Conservation (phyloP, 2,888 invertebrate species). For the Serripes groenlandicus region DNA sequence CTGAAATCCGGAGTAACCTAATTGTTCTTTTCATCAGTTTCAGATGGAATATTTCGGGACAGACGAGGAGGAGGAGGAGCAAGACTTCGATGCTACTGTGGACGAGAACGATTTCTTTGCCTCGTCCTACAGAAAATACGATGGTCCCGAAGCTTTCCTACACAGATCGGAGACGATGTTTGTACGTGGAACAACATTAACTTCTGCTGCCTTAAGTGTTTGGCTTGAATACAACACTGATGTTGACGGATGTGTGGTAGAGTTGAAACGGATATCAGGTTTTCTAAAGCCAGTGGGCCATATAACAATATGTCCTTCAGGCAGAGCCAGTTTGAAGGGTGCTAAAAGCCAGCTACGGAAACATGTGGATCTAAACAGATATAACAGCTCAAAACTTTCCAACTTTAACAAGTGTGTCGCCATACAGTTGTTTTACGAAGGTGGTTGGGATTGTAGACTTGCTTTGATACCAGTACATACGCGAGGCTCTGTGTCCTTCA, state of each 20-base stretch:
- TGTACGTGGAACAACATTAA: too few relatives aligned
- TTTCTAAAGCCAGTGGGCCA: conserved; percentile 20
- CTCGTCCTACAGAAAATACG: too few relatives aligned
- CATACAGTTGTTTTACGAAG: conserved; percentile 48
- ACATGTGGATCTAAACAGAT: conserved; percentile 38
- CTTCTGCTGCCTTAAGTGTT: conserved; percentile 4
- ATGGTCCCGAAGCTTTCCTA: too few relatives aligned
- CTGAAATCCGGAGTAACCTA: too few relatives aligned
- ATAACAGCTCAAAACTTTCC: conserved; percentile 19
- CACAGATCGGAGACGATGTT: too few relatives aligned
- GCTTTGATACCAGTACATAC: conserved; percentile 31
- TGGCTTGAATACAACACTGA: conserved; percentile 12
- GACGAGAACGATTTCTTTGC: too few relatives aligned
- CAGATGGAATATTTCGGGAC: too few relatives aligned
- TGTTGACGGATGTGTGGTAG: conserved; percentile 42
- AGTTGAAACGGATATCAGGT: not conserved
- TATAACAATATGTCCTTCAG: conserved; percentile 19
- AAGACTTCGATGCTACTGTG: too few relatives aligned
- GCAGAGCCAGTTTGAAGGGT: not conserved
- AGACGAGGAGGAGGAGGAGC: too few relatives aligned
- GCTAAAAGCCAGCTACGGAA: conserved; percentile 36
- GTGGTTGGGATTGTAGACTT: conserved; percentile 38
- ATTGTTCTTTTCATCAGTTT: too few relatives aligned
- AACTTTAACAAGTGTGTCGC: conserved; percentile 38
- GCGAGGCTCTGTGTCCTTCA: not conserved